phyloP scores from a whole-genome alignment of 2,888 invertebrate species.

The Lacanobia oleracea region DNA sequence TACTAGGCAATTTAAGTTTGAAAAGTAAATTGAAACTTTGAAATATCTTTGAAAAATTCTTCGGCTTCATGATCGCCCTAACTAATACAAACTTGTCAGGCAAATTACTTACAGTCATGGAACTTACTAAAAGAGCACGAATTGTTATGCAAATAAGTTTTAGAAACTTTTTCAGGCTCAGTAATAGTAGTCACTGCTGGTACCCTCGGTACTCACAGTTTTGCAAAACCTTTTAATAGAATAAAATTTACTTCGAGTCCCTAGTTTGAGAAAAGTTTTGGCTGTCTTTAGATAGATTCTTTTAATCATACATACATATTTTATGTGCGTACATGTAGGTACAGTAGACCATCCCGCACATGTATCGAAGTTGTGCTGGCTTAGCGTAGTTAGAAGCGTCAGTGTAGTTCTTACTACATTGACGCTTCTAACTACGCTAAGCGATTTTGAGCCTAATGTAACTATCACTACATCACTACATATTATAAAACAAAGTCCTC shows the following conservation, averaged over 20 bases:
- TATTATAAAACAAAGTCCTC: too few species aligned
- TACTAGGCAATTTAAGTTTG: neutral
- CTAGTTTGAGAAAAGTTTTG: neutral
- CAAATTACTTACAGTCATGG: neutral
- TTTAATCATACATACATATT: too few species aligned
- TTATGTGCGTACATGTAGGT: neutral
- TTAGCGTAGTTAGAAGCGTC: too few species aligned
- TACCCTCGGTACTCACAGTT: neutral
- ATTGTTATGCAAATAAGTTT: neutral
- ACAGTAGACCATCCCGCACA: neutral
- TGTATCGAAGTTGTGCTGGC: neutral
- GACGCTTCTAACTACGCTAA: too few species aligned
- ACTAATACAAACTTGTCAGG: neutral
- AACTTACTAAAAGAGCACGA: neutral
- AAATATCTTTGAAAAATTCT: neutral
- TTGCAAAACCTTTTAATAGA: neutral
- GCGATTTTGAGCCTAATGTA: too few species aligned
- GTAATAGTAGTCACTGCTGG: neutral
- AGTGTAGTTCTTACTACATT: too few species aligned
- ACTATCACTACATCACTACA: too few species aligned
- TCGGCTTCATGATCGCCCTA: neutral
- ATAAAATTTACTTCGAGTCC: neutral
- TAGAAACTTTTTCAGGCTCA: neutral
- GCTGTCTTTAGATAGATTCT: neutral
- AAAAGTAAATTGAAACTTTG: neutral